phyloP scores from a whole-genome alignment of 1,140 invertebrate species.

The Bursaphelenchus mucronatus region DNA sequence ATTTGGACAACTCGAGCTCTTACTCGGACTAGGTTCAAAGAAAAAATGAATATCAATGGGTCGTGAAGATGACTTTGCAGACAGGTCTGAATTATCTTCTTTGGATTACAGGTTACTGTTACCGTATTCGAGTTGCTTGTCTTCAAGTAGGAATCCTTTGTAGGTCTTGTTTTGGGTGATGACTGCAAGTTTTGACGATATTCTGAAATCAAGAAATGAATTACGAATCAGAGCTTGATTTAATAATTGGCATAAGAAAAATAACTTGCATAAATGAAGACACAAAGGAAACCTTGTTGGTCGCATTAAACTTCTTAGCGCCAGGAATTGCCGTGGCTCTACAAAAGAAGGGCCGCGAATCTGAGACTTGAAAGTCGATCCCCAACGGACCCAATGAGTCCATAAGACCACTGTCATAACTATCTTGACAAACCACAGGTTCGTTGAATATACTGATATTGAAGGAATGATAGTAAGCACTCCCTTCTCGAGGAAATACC shows the following conservation, averaged over 20 bases:
- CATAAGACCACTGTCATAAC: slow-evolving; percentile 2
- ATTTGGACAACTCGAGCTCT: slow-evolving; percentile 65
- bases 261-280: slow-evolving; percentile 18
- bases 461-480: slow-evolving; percentile 67
- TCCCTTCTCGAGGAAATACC: slow-evolving; percentile 67
- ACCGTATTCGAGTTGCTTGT: neutral
- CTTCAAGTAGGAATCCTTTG: slow-evolving; percentile 30
- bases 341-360: slow-evolving; percentile 29
- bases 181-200: slow-evolving; percentile 37
- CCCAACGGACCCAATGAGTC: neutral
- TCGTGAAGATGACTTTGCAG: slow-evolving; percentile 6
- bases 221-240: neutral
- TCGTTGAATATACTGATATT: slow-evolving; percentile 67
- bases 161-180: slow-evolving; percentile 38
- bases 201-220: slow-evolving; percentile 29
- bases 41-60: slow-evolving; percentile 50
- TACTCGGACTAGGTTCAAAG: slow-evolving; percentile 42
- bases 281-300: slow-evolving; percentile 15
- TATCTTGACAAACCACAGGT: slow-evolving; percentile 32
- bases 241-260: too few relatives aligned
- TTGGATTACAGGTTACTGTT: slow-evolving; percentile 1
- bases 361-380: neutral
- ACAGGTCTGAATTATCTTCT: slow-evolving; percentile 1
- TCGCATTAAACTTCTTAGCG: neutral
- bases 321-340: slow-evolving; percentile 38